Conservation (phyloP, 37 sponge, comb jelly and placozoan species). For the Halichondria panicea region DNA sequence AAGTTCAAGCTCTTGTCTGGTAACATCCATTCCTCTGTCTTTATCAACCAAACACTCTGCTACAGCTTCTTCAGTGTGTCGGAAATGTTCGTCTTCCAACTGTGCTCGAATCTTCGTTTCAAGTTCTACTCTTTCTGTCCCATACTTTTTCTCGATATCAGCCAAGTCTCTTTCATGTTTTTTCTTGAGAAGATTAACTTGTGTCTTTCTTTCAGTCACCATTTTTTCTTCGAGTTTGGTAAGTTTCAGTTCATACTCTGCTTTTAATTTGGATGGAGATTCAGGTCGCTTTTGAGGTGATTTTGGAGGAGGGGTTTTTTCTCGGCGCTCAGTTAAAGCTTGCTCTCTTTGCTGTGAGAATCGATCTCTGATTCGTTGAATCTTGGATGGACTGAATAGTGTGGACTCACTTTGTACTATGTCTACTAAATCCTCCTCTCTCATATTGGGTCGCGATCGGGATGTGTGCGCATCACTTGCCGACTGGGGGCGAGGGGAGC, state of each 20-base stretch:
- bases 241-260: slow-evolving; percentile 20
- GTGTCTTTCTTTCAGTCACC: slow-evolving; percentile 13
- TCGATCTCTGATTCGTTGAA: no score
- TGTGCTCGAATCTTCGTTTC: slow-evolving; percentile 2
- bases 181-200: slow-evolving; percentile 3
- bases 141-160: slow-evolving; percentile 6
- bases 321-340: no score
- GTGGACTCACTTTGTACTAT: no score
- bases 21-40: slow-evolving; percentile 1
- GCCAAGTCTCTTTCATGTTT: slow-evolving; percentile 15
- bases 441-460: no score
- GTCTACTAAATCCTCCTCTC: no score
- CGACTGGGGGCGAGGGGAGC: no score
- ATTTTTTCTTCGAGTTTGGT: slow-evolving; percentile 28
- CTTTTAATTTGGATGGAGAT: not conserved
- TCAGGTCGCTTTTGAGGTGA: not conserved
- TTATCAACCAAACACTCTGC: slow-evolving; percentile 1
- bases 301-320: no score
- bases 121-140: slow-evolving; percentile 5
- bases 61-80: slow-evolving; percentile 9
- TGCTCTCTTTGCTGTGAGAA: no score
- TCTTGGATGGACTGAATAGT: no score
- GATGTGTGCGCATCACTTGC: no score
- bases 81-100: slow-evolving; percentile 12
- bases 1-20: not conserved